Evolutionary conservation across 92 coral and sea anemone genomes (phyloP).

Genomic region (Chrysogorgia sp.): DNA sequence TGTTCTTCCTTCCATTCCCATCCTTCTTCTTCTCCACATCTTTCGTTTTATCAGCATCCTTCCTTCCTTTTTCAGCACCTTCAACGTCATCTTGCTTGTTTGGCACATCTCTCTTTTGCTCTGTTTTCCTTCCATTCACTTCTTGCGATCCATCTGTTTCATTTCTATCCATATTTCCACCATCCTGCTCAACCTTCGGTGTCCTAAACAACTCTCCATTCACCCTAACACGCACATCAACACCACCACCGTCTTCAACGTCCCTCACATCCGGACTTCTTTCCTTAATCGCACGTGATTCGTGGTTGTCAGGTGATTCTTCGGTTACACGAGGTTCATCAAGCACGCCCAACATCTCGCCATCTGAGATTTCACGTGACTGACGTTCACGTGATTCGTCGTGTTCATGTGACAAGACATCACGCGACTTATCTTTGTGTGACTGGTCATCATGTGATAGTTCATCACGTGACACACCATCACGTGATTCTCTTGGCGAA

Average conservation of each 20-base stretch:
- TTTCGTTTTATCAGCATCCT: conserved; percentile 5
- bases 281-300: neutral
- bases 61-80: neutral
- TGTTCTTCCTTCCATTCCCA: neutral
- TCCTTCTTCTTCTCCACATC: conserved; percentile 14
- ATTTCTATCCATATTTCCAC: neutral
- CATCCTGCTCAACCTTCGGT: conserved; percentile 12
- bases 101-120: neutral
- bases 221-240: neutral
- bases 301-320: neutral
- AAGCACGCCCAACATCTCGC: neutral
- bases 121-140: neutral
- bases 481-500: neutral
- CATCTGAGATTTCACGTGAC: neutral
- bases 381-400: too few species aligned
- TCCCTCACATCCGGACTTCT: neutral
- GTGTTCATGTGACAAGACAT: too few species aligned
- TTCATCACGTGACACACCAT: conserved; percentile 5
- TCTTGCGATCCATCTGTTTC: conserved; percentile 7
- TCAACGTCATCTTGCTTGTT: conserved; percentile 12
- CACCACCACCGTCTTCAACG: neutral
- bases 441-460: neutral
- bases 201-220: neutral
- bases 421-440: neutral
- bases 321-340: neutral